Percentiles rank a stretch among this genome's conserved stretches.
Conservation (phyloP, 2,113 vertebrate species). For the Alces alces region DNA sequence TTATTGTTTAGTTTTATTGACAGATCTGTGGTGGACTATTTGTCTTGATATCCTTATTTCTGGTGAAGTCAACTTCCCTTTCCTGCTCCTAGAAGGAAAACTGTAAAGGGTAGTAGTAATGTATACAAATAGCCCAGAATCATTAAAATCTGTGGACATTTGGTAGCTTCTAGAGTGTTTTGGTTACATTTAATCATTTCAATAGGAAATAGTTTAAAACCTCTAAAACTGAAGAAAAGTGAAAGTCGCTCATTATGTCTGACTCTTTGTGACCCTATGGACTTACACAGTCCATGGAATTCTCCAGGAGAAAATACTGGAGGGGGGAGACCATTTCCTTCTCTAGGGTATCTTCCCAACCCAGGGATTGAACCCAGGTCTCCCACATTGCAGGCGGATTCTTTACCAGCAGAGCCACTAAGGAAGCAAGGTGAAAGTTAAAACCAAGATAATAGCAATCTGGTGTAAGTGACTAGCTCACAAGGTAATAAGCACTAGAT, state of each 20-base stretch:
- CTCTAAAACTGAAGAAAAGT: not conserved
- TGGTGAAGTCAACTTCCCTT: not conserved
- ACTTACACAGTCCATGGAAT: not conserved
- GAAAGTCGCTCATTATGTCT: not conserved
- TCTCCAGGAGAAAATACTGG: not conserved
- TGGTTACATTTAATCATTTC: not conserved
- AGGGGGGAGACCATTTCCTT: not conserved
- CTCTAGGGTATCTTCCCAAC: not conserved
- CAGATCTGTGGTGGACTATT: not conserved
- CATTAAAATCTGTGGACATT: not conserved
- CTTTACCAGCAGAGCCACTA: not conserved
- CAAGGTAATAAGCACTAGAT: not conserved
- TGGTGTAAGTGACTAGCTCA: not conserved
- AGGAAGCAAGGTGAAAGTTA: not conserved
- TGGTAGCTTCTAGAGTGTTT: not conserved
- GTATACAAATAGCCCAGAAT: not conserved
- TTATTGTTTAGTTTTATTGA: not conserved
- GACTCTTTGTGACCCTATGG: not conserved
- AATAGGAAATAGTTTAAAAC: not conserved
- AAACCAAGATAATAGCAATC: not conserved
- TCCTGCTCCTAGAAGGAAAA: not conserved
- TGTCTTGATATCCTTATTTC: not conserved
- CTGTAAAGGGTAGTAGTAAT: not conserved
- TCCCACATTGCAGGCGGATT: not conserved
- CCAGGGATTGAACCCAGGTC: not conserved